Conservation (phyloP, 2,797 vertebrate species). For the Etheostoma nigrum region DNA sequence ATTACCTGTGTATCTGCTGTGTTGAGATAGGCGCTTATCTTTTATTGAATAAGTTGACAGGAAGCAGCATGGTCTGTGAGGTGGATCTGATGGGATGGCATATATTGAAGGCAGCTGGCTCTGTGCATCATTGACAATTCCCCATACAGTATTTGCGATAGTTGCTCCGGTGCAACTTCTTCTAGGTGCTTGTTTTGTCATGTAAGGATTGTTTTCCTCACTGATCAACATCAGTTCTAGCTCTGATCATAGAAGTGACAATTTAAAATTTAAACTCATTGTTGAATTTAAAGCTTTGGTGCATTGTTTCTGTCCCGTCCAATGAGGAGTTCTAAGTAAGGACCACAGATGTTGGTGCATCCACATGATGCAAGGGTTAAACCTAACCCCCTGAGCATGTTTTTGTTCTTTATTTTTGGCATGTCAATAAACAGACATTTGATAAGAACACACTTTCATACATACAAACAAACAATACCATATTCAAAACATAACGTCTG, state of each 20-base stretch:
- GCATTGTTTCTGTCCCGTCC: no score
- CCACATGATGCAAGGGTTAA: no score
- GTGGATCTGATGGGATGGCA: constrained; percentile 73
- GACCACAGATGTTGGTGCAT: no score
- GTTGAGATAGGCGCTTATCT: constrained; percentile 84
- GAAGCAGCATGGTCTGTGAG: constrained; percentile 69
- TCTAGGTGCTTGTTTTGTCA: constrained; percentile 28
- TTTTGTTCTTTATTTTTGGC: not conserved
- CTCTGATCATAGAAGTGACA: not conserved
- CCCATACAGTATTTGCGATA: constrained; percentile 48
- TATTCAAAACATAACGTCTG: no score
- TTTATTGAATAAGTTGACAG: constrained; percentile 77
- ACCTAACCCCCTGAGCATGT: not conserved
- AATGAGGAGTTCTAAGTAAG: no score
- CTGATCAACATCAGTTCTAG: constrained; percentile 4
- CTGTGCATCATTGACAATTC: constrained; percentile 64
- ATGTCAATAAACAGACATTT: not conserved
- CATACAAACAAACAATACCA: no score
- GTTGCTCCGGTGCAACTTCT: constrained; percentile 39
- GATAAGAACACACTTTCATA: no score
- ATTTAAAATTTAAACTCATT: not conserved
- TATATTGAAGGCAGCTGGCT: constrained; percentile 67
- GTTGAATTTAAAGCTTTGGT: not conserved
- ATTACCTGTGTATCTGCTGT: constrained; percentile 80
- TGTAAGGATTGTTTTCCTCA: constrained; percentile 20